phyloP scores from a whole-genome alignment of 1,140 invertebrate species.

The Colletes gigas region DNA sequence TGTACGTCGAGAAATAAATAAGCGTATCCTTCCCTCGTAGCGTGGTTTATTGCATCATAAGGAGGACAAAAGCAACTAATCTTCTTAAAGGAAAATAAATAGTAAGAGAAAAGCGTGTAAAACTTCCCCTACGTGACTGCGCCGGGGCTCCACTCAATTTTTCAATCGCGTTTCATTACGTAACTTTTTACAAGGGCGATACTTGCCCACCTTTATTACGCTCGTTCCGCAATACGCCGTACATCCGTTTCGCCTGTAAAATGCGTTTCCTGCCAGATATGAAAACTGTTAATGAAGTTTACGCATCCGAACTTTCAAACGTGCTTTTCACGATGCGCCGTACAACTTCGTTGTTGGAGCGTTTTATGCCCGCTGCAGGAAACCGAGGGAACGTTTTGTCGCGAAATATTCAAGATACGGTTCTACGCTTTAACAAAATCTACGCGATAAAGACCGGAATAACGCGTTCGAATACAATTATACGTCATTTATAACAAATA shows the following conservation, averaged over 20 bases:
- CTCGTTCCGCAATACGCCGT: slow-evolving; percentile 18
- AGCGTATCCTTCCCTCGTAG: not conserved
- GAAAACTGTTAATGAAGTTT: slow-evolving; percentile 21
- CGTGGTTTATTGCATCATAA: not conserved
- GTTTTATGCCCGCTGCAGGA: not conserved
- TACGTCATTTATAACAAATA: too few relatives aligned
- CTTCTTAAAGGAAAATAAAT: not conserved
- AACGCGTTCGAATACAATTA: too few relatives aligned
- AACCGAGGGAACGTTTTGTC: not conserved
- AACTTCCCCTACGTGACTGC: slow-evolving; percentile 23
- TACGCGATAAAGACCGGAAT: too few relatives aligned
- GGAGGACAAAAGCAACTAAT: slow-evolving; percentile 1
- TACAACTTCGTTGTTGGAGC: not conserved
- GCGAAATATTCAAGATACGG: not conserved
- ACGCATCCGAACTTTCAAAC: not conserved
- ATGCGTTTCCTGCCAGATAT: not conserved
- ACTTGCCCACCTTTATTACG: slow-evolving; percentile 12
- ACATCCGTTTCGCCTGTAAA: not conserved
- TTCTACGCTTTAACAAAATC: not conserved
- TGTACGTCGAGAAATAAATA: too few relatives aligned
- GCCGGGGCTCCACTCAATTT: not conserved
- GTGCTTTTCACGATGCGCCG: not conserved
- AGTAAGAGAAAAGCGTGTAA: not conserved
- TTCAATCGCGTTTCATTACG: slow-evolving; percentile 32
- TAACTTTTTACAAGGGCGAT: slow-evolving; percentile 27